Percentiles rank a stretch among this genome's conserved stretches.
Conservation (phyloP, 2,888 invertebrate species). For the Tanaodytes sp. region DNA sequence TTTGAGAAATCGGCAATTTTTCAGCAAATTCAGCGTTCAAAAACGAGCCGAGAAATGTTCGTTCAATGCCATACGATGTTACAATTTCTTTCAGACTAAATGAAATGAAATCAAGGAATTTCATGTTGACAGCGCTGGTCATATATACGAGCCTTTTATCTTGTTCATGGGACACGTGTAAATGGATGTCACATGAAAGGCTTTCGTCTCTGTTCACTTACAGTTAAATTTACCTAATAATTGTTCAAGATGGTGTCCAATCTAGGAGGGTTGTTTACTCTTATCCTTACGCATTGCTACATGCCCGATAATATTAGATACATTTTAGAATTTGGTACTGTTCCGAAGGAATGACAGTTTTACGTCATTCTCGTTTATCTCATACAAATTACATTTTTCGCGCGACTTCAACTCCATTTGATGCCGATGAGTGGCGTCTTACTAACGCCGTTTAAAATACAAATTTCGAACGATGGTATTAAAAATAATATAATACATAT, state of each 20-base stretch:
- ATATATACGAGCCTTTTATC: too few species aligned
- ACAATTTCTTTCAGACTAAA: too few species aligned
- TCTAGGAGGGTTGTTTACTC: slow-evolving; percentile 59
- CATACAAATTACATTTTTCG: slow-evolving; percentile 40
- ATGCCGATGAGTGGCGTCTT: slow-evolving; percentile 24
- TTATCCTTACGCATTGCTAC: slow-evolving; percentile 60
- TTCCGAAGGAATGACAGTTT: slow-evolving; percentile 62
- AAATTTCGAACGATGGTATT: slow-evolving; percentile 13
- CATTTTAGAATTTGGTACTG: slow-evolving; percentile 72
- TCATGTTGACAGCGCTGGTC: too few species aligned
- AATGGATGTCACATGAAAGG: slow-evolving; percentile 41
- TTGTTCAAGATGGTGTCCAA: slow-evolving; percentile 66
- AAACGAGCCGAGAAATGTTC: too few species aligned
- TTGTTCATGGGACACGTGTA: too few species aligned
- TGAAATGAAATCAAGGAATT: too few species aligned
- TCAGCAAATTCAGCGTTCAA: too few species aligned
- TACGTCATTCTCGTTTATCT: slow-evolving; percentile 53
- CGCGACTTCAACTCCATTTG: slow-evolving; percentile 37
- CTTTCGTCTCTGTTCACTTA: slow-evolving; percentile 50
- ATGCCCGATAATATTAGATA: slow-evolving; percentile 67
- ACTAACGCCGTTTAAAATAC: slow-evolving; percentile 37
- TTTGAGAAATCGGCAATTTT: too few species aligned
- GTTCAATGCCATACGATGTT: too few species aligned
- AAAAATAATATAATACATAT: slow-evolving; percentile 21
- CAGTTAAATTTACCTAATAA: slow-evolving; percentile 62